Conservation (phyloP, 1,140 invertebrate genomes). For the Brachionus asplanchnoidis region DNA sequence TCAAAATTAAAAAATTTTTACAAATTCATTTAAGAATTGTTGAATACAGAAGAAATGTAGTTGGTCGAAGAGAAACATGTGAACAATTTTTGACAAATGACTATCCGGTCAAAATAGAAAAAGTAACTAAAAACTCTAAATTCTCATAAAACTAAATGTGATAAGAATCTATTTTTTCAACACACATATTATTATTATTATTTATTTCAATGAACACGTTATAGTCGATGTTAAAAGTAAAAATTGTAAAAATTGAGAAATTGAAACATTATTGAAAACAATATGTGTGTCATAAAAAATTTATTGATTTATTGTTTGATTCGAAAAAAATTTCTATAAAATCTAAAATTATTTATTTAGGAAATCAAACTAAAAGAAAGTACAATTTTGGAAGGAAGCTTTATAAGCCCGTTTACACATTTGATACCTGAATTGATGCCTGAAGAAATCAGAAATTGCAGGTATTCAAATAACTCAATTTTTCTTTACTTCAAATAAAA, state of each 20-base stretch:
- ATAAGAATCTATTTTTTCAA: too few species aligned
- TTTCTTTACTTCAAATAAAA: conserved; percentile 21
- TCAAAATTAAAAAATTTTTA: too few species aligned
- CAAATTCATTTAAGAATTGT: neutral
- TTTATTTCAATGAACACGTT: too few species aligned
- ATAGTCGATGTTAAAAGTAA: too few species aligned
- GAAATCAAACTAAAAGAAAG: conserved; percentile 38
- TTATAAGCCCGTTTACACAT: conserved; percentile 26
- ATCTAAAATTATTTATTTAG: neutral
- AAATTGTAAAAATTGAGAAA: too few species aligned
- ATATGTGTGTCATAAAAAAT: too few species aligned
- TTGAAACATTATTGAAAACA: too few species aligned
- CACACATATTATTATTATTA: too few species aligned
- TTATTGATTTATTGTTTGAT: neutral
- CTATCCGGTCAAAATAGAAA: conserved; percentile 64
- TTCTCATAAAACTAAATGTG: too few species aligned
- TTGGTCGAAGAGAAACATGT: conserved; percentile 3
- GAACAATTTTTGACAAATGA: conserved; percentile 43
- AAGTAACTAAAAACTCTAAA: conserved; percentile 58
- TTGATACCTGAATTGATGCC: conserved; percentile 1
- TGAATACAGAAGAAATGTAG: neutral
- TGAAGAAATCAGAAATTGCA: neutral
- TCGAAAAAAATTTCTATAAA: neutral
- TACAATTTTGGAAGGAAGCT: conserved; percentile 47
- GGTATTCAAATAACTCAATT: neutral